Percentiles rank a stretch among this genome's conserved stretches.
phyloP scores from a whole-genome alignment of 2,113 vertebrate genomes.

The Bubo bubo region DNA sequence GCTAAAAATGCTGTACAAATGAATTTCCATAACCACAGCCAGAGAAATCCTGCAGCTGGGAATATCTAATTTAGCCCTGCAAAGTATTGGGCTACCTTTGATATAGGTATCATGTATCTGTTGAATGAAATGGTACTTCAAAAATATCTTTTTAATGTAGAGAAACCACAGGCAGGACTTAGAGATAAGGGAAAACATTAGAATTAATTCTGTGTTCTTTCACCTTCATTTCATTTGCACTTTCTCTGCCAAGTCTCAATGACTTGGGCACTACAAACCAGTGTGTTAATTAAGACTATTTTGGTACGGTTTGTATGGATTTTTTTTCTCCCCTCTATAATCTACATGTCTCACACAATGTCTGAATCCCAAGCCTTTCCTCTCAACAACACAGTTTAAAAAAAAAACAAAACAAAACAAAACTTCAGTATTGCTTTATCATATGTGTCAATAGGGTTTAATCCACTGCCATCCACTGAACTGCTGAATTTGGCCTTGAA shows the following conservation, averaged over 20 bases:
- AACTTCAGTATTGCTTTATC: not conserved
- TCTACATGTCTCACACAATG: not conserved
- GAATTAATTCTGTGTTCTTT: not conserved
- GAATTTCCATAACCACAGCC: slow-evolving; percentile 69
- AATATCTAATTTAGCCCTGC: slow-evolving; percentile 46
- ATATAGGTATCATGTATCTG: slow-evolving; percentile 54
- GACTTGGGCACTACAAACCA: not conserved
- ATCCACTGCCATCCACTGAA: not conserved
- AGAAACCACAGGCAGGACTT: not conserved
- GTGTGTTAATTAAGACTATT: not conserved
- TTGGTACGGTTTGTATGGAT: not conserved
- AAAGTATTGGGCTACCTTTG: slow-evolving; percentile 55
- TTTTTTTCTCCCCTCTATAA: not conserved
- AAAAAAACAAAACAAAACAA: not conserved
- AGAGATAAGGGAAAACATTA: not conserved
- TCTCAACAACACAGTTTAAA: not conserved
- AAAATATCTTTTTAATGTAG: slow-evolving; percentile 17
- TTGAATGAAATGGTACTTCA: slow-evolving; percentile 54
- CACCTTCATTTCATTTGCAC: not conserved
- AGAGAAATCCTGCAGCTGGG: slow-evolving; percentile 61
- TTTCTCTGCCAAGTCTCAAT: not conserved
- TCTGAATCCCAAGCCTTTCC: not conserved
- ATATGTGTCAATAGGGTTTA: not conserved
- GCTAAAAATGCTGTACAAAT: slow-evolving; percentile 69
- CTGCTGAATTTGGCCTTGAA: not conserved